Conservation (phyloP, 1,140 invertebrate species). For the Ooceraea biroi region DNA sequence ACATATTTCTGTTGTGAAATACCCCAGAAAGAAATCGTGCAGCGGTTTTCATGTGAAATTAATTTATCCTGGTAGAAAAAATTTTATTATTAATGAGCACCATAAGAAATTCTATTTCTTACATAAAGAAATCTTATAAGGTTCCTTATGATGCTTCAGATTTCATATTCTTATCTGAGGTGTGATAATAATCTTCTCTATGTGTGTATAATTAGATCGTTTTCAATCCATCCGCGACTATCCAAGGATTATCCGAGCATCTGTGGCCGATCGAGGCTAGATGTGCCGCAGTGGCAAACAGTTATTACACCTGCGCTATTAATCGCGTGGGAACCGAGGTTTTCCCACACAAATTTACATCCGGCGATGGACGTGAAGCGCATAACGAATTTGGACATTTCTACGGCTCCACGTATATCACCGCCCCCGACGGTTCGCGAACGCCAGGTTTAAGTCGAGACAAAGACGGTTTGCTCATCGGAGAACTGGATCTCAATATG, state of each 20-base stretch:
- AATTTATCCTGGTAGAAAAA: too few species aligned
- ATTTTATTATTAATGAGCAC: too few species aligned
- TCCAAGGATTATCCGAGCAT: conserved; percentile 94
- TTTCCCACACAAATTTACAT: conserved; percentile 97
- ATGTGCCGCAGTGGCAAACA: conserved; percentile 98
- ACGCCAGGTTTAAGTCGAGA: conserved; percentile 95
- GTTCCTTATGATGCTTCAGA: background rate
- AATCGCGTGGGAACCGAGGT: conserved; percentile 98
- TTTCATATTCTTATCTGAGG: background rate
- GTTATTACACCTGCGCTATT: conserved; percentile 97
- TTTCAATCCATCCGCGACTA: conserved; percentile 99
- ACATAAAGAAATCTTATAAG: too few species aligned
- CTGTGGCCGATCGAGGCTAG: conserved; percentile 98
- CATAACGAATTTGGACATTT: conserved; percentile 98
- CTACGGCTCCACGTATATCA: conserved; percentile 98
- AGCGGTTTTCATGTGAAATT: too few species aligned
- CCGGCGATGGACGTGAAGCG: conserved; percentile 95
- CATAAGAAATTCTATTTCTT: background rate
- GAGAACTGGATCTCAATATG: conserved; percentile 97
- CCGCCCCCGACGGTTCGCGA: conserved; percentile 96
- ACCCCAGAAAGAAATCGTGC: too few species aligned
- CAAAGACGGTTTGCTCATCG: conserved; percentile 96
- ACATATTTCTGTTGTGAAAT: background rate
- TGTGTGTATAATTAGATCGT: conserved; percentile 89
- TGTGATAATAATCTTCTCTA: conserved; percentile 1